phyloP scores from a whole-genome alignment of 2,888 invertebrate genomes.

The Pristionchus maxplancki region DNA sequence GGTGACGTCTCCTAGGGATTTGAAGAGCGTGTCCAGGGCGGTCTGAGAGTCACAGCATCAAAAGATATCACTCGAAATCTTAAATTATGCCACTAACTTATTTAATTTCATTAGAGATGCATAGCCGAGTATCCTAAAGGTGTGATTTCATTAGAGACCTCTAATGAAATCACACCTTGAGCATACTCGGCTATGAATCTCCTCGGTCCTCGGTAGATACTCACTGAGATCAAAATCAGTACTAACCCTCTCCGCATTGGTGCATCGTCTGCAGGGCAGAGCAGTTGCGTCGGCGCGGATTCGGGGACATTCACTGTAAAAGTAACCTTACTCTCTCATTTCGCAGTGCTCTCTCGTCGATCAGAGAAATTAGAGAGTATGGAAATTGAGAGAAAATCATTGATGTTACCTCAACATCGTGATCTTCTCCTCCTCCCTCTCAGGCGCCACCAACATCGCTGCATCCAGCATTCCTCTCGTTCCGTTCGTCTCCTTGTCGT shows the following conservation, averaged over 20 bases:
- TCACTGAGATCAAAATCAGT: too few relatives aligned
- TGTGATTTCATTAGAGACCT: too few relatives aligned
- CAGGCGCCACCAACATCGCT: not conserved
- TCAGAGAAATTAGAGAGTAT: too few relatives aligned
- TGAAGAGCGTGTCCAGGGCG: conserved; percentile 40
- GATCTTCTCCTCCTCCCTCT: conserved; percentile 1
- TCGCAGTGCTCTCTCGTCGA: too few relatives aligned
- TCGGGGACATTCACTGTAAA: conserved; percentile 45
- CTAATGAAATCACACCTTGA: too few relatives aligned
- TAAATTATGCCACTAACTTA: too few relatives aligned
- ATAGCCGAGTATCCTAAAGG: too few relatives aligned
- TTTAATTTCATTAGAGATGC: too few relatives aligned
- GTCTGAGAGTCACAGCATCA: not conserved
- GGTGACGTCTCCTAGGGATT: conserved; percentile 35
- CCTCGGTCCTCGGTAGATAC: too few relatives aligned
- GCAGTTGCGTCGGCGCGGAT: conserved; percentile 14
- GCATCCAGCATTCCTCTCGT: conserved; percentile 49
- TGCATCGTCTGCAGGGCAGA: conserved; percentile 35
- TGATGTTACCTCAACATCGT: conserved; percentile 20
- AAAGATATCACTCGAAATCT: too few relatives aligned
- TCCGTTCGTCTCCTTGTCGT: conserved; percentile 13
- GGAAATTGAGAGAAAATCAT: too few relatives aligned
- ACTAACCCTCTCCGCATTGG: conserved; percentile 37
- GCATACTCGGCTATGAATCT: too few relatives aligned
- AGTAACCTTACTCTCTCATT: not conserved